phyloP scores from a whole-genome alignment of 2,888 invertebrate species.

The Ctena decussata region DNA sequence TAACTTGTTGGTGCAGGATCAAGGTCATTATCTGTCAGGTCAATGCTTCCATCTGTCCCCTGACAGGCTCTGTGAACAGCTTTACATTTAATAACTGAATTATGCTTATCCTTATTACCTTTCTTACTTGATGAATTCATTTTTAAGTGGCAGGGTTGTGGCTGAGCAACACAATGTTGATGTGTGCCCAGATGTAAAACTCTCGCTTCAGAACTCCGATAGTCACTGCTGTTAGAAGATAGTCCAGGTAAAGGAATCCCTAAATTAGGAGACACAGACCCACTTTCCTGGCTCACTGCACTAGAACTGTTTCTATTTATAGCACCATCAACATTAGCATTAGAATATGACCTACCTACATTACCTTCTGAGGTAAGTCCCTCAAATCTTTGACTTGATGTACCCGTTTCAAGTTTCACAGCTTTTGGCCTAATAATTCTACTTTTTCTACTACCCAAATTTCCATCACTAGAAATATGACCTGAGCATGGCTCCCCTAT shows the following conservation, averaged over 20 bases:
- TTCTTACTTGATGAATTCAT: slow-evolving; percentile 20
- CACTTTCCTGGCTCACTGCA: background rate
- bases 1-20: slow-evolving; percentile 22
- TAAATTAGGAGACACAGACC: background rate
- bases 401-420: slow-evolving; percentile 52
- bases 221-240: slow-evolving; percentile 8
- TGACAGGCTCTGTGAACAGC: background rate
- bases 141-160: background rate
- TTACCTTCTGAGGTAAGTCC: background rate
- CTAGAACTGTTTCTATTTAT: background rate
- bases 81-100: slow-evolving; percentile 54
- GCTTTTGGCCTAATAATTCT: slow-evolving; percentile 54
- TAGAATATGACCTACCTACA: background rate
- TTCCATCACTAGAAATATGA: background rate
- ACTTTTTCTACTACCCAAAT: background rate
- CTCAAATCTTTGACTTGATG: slow-evolving; percentile 28
- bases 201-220: slow-evolving; percentile 43
- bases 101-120: slow-evolving; percentile 53
- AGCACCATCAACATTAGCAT: background rate
- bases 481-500: background rate
- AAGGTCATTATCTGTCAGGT: slow-evolving; percentile 36
- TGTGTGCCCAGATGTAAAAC: slow-evolving; percentile 52
- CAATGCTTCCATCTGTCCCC: slow-evolving; percentile 40
- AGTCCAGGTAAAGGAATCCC: slow-evolving; percentile 6
- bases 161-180: slow-evolving; percentile 14